A percentile compares a stretch with the other conserved stretches of the same genome.
Conservation (phyloP, 2,113 vertebrate species). For the Acanthochromis polyacanthus region DNA sequence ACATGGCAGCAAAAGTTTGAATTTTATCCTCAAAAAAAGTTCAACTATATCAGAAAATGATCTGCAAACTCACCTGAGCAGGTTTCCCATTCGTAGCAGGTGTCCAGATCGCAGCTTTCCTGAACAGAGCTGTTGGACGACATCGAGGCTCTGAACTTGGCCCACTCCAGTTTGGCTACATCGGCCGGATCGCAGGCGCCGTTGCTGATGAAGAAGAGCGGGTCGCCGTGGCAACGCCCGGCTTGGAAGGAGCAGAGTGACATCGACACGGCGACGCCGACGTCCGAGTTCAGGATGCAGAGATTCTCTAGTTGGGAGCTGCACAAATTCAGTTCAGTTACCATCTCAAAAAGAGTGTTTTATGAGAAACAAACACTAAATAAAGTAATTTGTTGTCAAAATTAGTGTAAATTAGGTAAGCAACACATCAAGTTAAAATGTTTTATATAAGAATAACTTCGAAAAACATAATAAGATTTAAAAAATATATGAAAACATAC, state of each 20-base stretch:
- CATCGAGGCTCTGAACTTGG: slow-evolving; percentile 85
- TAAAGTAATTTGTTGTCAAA: too few relatives aligned
- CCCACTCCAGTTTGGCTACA: slow-evolving; percentile 82
- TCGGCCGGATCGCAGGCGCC: slow-evolving; percentile 79
- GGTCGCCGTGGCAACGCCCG: slow-evolving; percentile 86
- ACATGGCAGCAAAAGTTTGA: too few relatives aligned
- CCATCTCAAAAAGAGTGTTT: too few relatives aligned
- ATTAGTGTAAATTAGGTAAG: too few relatives aligned
- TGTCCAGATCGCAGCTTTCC: slow-evolving; percentile 87
- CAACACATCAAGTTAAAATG: too few relatives aligned
- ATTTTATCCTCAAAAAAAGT: too few relatives aligned
- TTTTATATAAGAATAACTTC: too few relatives aligned
- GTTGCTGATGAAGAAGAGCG: slow-evolving; percentile 85
- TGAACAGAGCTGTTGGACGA: slow-evolving; percentile 85
- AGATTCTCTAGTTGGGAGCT: slow-evolving; percentile 85
- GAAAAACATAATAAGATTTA: too few relatives aligned
- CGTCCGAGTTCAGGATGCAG: slow-evolving; percentile 85
- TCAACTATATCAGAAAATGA: background rate
- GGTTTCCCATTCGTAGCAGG: slow-evolving; percentile 93
- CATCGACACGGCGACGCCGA: slow-evolving; percentile 80
- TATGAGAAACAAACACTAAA: too few relatives aligned
- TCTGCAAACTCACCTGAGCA: slow-evolving; percentile 86
- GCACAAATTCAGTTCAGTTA: background rate
- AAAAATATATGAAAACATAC: too few relatives aligned
- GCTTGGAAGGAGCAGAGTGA: slow-evolving; percentile 87